A percentile compares a stretch with the other conserved stretches of the same genome.
Evolutionary conservation across 2,888 invertebrate genomes (phyloP).

Genomic region (Himalopsyche tibetana): DNA sequence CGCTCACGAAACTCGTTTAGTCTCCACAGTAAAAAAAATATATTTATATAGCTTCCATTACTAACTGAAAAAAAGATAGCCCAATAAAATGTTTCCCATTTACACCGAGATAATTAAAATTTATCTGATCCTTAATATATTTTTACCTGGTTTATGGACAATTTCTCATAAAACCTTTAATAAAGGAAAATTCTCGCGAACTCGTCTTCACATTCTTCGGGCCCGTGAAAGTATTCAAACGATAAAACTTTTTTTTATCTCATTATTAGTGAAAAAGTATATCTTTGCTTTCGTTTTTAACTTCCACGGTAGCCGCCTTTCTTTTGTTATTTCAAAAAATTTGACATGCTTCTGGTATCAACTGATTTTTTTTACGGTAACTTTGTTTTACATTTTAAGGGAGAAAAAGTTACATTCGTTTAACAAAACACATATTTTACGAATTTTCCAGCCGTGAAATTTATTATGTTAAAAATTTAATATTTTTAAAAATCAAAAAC

Average conservation of each 20-base stretch:
- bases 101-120: conserved; percentile 60
- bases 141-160: conserved; percentile 53
- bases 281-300: conserved; percentile 30
- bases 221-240: background rate
- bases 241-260: conserved; percentile 45
- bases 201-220: conserved; percentile 26
- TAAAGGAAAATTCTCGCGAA: conserved; percentile 54
- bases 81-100: conserved; percentile 59
- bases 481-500: conserved; percentile 15
- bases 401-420: conserved; percentile 14
- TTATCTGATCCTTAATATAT: conserved; percentile 50
- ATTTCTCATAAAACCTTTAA: conserved; percentile 54
- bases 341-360: conserved; percentile 38
- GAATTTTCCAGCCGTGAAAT: conserved; percentile 16
- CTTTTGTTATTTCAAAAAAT: conserved; percentile 38
- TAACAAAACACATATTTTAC: conserved; percentile 20
- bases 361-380: background rate
- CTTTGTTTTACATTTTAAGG: background rate
- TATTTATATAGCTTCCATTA: background rate
- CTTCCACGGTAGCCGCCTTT: background rate
- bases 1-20: background rate
- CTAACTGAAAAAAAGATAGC: conserved; percentile 12
- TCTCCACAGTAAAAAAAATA: background rate
- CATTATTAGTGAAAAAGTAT: conserved; percentile 45
- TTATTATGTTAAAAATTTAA: background rate